These are phyloP conservation scores for Sternotherus odoratus DNA, from an alignment of 2,797 vertebrate genomes.

Conservation along the genomic window DNA sequence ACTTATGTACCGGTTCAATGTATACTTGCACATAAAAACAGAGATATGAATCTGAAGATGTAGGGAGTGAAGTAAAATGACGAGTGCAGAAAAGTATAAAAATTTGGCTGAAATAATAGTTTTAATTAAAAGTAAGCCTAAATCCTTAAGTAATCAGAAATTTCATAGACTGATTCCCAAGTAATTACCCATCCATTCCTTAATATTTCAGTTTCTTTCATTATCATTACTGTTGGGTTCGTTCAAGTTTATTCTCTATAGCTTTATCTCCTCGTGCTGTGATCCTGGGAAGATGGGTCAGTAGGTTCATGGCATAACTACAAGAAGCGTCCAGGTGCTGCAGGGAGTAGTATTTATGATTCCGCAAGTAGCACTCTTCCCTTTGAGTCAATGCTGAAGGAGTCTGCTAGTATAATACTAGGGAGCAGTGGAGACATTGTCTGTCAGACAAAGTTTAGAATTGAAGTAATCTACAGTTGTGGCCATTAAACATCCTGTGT, in stretches of 20 bases:
- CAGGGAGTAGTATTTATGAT: neutral
- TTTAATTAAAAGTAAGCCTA: neutral
- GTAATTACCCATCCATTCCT: neutral
- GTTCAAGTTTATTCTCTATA: neutral
- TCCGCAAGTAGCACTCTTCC: neutral
- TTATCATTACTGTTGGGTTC: neutral
- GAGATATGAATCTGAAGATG: neutral
- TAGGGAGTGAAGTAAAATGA: neutral
- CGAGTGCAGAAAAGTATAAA: neutral
- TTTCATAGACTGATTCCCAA: neutral
- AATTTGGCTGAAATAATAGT: neutral
- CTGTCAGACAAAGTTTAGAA: neutral
- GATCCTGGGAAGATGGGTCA: neutral
- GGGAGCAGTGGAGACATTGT: accelerated
- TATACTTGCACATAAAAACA: neutral
- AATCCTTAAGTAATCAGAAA: neutral
- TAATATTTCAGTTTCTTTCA: neutral
- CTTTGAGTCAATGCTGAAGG: neutral
- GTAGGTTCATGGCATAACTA: neutral
- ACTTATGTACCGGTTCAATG: neutral
- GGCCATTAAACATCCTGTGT: neutral
- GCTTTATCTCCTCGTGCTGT: neutral
- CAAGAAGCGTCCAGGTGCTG: neutral
- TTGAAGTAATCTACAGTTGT: neutral
- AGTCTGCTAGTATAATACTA: neutral